These are phyloP conservation scores for Aspidoscelis tigris DNA, from an alignment of 2,113 vertebrate genomes.

Conservation along the genomic window DNA sequence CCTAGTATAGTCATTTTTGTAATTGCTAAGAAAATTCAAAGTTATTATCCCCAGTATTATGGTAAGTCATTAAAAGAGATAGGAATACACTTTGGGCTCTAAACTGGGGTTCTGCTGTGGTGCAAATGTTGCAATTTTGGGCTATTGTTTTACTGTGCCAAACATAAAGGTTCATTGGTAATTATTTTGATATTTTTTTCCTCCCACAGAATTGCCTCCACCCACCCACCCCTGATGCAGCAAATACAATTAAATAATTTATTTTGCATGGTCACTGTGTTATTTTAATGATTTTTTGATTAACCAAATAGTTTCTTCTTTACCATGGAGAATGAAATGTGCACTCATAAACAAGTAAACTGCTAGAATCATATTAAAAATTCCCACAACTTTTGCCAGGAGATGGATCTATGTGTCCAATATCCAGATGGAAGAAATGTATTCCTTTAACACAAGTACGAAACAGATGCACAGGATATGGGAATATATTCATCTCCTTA, in stretches of 20 bases:
- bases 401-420: background rate
- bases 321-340: constrained; percentile 27
- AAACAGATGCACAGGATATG: constrained; percentile 12
- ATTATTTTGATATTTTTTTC: background rate
- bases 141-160: background rate
- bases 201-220: background rate
- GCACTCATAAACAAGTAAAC: accelerated
- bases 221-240: constrained; percentile 18
- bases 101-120: background rate
- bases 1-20: too few species aligned
- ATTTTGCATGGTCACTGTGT: constrained; percentile 15
- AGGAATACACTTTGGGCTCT: background rate
- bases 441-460: background rate
- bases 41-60: background rate
- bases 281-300: constrained; percentile 21
- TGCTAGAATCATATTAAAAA: constrained; percentile 15
- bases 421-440: background rate
- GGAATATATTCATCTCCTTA: constrained; percentile 6
- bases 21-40: too few species aligned
- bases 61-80: background rate
- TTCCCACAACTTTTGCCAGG: background rate
- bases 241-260: background rate
- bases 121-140: background rate
- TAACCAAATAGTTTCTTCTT: constrained; percentile 9
- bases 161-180: background rate